A percentile compares a stretch with the other conserved stretches of the same genome.
Conservation (phyloP, 2,888 invertebrate genomes). For the Pseudolycoriella hygida region DNA sequence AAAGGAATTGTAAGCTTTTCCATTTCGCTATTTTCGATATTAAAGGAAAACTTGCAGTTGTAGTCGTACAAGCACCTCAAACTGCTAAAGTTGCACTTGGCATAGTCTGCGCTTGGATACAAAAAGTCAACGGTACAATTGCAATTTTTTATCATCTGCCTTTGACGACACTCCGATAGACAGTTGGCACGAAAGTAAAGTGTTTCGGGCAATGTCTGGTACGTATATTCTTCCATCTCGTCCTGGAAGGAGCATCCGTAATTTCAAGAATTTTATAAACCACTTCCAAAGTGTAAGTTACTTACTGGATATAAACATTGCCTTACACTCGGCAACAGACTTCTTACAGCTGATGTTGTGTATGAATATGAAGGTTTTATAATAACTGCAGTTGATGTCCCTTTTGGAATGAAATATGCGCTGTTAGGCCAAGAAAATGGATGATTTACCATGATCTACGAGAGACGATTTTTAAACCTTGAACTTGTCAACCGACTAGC, state of each 20-base stretch:
- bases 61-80: constrained; percentile 3
- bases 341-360: constrained; percentile 6
- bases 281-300: too few relatives aligned
- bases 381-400: constrained; percentile 5
- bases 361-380: constrained; percentile 8
- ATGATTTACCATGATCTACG: constrained; percentile 7
- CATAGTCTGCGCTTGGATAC: constrained; percentile 2
- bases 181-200: constrained; percentile 5
- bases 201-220: background rate
- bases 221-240: background rate
- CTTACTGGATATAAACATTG: constrained; percentile 6
- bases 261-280: too few relatives aligned
- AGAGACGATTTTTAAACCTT: too few relatives aligned
- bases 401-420: constrained; percentile 5
- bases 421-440: constrained; percentile 7
- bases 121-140: constrained; percentile 2
- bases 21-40: too few relatives aligned
- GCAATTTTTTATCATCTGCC: constrained; percentile 1
- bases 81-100: constrained; percentile 4
- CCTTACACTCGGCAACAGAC: constrained; percentile 1
- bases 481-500: too few relatives aligned
- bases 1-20: too few relatives aligned
- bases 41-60: constrained; percentile 2
- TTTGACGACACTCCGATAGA: constrained; percentile 5
- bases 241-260: too few relatives aligned